Evolutionary conservation across 1,140 invertebrate genomes (phyloP).

Genomic region (Eriosoma lanigerum): DNA sequence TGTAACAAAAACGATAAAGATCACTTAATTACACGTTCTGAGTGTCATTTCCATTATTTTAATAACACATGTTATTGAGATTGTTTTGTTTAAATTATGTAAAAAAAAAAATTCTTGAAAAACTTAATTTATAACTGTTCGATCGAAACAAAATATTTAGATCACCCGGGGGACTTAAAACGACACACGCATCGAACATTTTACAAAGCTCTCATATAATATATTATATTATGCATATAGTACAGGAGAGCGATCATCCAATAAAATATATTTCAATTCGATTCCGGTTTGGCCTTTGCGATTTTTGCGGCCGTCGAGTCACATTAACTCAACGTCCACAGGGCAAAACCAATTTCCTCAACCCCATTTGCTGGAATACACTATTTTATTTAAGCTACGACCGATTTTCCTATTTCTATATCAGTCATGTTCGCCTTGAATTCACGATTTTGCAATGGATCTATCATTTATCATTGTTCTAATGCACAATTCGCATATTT

Average conservation of each 20-base stretch:
- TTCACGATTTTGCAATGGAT: too few species aligned
- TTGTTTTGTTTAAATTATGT: too few species aligned
- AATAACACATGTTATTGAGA: too few species aligned
- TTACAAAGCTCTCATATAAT: neutral
- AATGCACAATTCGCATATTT: too few species aligned
- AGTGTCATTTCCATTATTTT: too few species aligned
- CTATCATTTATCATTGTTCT: too few species aligned
- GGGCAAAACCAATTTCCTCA: neutral
- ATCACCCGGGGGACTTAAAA: neutral
- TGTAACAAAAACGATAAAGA: too few species aligned
- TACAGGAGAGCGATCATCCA: neutral
- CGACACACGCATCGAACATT: too few species aligned
- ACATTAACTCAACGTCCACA: neutral
- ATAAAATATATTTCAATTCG: constrained; percentile 32
- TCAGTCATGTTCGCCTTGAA: too few species aligned
- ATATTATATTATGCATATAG: too few species aligned
- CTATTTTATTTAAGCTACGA: neutral
- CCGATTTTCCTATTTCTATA: too few species aligned
- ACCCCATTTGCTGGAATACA: neutral
- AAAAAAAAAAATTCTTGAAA: neutral
- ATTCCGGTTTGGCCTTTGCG: neutral
- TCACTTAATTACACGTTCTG: too few species aligned
- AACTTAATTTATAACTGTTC: neutral
- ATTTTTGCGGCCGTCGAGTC: neutral
- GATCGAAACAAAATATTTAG: neutral